phyloP scores from a whole-genome alignment of 2,888 invertebrate genomes.

The Lasioglossum figueresi region DNA sequence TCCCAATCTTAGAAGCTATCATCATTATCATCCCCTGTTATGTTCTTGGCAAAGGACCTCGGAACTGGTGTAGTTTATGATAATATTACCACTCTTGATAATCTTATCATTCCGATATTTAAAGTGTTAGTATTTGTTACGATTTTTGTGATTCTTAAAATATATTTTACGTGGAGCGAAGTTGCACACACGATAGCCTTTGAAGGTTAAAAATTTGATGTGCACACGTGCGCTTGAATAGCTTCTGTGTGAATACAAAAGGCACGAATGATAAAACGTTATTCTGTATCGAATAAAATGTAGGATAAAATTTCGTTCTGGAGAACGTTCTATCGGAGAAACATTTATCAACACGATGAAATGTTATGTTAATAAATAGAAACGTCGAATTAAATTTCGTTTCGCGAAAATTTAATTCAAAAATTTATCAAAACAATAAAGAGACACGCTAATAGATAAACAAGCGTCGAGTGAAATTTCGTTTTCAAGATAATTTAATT shows the following conservation, averaged over 20 bases:
- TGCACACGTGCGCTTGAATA: slow-evolving; percentile 5
- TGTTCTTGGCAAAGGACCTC: slow-evolving; percentile 1
- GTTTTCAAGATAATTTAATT: neutral
- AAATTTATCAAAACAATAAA: neutral
- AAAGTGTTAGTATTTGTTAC: neutral
- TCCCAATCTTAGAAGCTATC: neutral
- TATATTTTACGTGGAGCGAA: neutral
- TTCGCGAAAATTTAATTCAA: neutral
- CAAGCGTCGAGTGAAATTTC: neutral
- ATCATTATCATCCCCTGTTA: neutral
- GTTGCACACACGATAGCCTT: neutral
- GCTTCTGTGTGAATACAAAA: neutral
- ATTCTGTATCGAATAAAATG: neutral
- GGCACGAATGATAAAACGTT: neutral
- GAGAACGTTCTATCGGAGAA: neutral
- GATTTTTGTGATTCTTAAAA: neutral
- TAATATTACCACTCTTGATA: neutral
- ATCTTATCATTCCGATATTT: neutral
- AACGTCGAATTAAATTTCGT: too few relatives aligned
- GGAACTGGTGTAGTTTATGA: neutral
- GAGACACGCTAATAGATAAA: neutral
- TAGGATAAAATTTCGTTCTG: neutral
- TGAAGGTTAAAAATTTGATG: neutral
- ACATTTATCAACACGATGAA: neutral
- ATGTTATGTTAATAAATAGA: neutral